Evolutionary conservation across 2,888 invertebrate genomes (phyloP), one percentile per base, ranked within the genome.

Genomic region (Tenthredo notha): DNA sequence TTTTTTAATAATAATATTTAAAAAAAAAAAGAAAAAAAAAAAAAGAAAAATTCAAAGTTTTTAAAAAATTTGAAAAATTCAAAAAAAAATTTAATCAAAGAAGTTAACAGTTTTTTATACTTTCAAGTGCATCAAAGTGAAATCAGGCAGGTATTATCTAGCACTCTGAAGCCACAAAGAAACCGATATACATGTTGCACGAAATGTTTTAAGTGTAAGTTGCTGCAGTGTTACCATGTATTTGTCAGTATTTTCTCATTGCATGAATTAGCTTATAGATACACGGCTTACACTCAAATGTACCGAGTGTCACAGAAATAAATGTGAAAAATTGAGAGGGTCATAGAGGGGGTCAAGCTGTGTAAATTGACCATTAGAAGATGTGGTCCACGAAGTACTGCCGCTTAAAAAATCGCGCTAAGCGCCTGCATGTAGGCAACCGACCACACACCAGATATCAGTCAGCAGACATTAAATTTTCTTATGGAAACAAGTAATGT

Each of bases 131-230:
- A 25, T 43, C 74, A 18, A 21, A 74, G 89, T 88, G 88, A 87
- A 87, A 84, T 87, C 86, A 87, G 88, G 85, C 90, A 90, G 90
- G 90, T 90, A 90, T 87, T 80, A 40, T 80, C 40, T 80, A 80
- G 54, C 58, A 21, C 15, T 61, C n/a, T 40, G 61, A n/a, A 58
- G 58, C 25, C 61, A 40, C 21, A 61, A 58, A 80, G 61, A 37
- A 61, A 80, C 80, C 37, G 58, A 40, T 90, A 84, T 90, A 89
- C 88, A 89, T 90, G 90, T 90, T 91, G 91, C 91, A 91, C 91
- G 91, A 88, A 88, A 88, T 90, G 89, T 90, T 88, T 88, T 90
- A 85, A 90, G 86, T 91, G 91, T 90, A 89, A 90, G 90, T 91
- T 87, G 54, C 54, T 87, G 54, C 54, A 87, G 83, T 89, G 86